A percentile compares a stretch with the other conserved stretches of the same genome.
These are phyloP conservation scores for Squalus acanthias DNA, from an alignment of 2,797 vertebrate species.

Conservation along the genomic window DNA sequence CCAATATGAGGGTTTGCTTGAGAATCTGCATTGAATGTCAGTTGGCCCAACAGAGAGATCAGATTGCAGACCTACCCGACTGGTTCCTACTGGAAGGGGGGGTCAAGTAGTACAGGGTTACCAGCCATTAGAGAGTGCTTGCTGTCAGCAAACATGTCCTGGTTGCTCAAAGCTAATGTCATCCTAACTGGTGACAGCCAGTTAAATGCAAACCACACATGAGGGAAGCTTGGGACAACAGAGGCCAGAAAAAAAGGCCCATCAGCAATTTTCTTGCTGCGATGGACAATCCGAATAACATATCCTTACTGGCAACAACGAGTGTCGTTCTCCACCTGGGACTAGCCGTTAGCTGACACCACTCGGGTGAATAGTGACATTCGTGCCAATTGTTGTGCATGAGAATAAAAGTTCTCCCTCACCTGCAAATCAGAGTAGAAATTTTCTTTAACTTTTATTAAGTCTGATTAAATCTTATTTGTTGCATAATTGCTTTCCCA, in stretches of 20 bases:
- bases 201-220: background rate
- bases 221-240: background rate
- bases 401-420: background rate
- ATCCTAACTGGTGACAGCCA: background rate
- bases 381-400: background rate
- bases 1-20: background rate
- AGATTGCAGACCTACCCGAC: background rate
- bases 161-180: background rate
- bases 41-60: background rate
- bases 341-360: background rate
- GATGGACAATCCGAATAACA: background rate
- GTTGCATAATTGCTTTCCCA: background rate
- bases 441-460: background rate
- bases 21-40: background rate
- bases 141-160: background rate
- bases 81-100: background rate
- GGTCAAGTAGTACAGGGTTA: background rate
- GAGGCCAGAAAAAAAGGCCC: background rate
- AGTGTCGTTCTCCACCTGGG: background rate
- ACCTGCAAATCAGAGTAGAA: background rate
- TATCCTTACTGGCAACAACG: background rate
- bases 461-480: background rate
- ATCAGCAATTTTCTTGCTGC: background rate
- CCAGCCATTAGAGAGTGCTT: background rate
- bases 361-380: background rate